Percentiles rank a stretch among this genome's conserved stretches.
These are phyloP conservation scores for Varanus salvator DNA, from an alignment of 2,113 vertebrate species.

Conservation along the genomic window DNA sequence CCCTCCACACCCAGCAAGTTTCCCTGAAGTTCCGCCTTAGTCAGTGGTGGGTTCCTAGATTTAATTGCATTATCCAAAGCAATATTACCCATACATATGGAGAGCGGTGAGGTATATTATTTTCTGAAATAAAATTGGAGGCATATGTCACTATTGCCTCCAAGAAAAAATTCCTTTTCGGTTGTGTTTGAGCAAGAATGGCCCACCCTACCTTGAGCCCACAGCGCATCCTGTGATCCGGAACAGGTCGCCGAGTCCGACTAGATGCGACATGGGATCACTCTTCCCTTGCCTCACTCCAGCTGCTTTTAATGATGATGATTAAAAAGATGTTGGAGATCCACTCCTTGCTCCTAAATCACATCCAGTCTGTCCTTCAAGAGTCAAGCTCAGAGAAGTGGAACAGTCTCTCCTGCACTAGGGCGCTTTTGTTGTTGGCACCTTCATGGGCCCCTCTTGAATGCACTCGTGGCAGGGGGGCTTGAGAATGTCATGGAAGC, in stretches of 20 bases:
- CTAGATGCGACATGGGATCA: background rate
- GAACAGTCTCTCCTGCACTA: no score
- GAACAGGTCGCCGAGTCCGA: background rate
- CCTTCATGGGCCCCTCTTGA: no score
- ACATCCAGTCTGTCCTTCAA: no score
- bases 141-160: background rate
- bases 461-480: no score
- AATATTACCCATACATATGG: background rate
- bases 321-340: no score
- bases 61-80: background rate
- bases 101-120: background rate
- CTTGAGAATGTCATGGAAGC: no score
- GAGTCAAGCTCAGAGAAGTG: no score
- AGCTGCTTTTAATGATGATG: no score
- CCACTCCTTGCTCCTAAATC: no score
- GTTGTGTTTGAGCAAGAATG: background rate
- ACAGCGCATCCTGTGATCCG: background rate
- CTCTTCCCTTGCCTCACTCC: no score
- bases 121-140: background rate
- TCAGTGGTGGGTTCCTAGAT: conserved; percentile 41
- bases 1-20: conserved; percentile 56
- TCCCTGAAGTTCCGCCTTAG: background rate
- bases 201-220: background rate
- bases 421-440: no score
- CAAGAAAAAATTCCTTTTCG: background rate